phyloP scores from a whole-genome alignment of 2,113 vertebrate genomes.

The Arenaria interpres region DNA sequence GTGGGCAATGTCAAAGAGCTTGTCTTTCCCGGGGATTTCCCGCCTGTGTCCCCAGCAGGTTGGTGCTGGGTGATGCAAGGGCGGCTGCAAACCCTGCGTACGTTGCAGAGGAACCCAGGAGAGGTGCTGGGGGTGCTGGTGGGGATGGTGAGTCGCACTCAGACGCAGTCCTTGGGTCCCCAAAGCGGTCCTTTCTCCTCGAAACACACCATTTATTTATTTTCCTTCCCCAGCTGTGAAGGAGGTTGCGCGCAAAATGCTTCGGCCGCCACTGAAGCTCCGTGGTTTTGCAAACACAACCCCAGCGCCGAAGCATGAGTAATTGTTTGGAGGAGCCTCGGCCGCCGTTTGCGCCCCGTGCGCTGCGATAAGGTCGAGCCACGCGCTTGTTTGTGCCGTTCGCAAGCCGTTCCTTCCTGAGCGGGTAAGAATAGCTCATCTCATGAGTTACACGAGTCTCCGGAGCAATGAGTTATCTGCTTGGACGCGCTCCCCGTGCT shows the following conservation, averaged over 20 bases:
- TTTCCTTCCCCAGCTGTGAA: background rate
- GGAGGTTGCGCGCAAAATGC: background rate
- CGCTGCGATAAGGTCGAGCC: background rate
- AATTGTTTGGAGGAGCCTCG: background rate
- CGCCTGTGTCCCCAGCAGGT: background rate
- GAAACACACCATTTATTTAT: background rate
- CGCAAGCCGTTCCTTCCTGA: background rate
- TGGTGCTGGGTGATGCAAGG: accelerated
- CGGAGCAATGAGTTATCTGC: background rate
- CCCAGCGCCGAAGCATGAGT: background rate
- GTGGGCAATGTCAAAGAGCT: background rate
- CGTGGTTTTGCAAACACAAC: background rate
- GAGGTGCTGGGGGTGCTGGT: background rate
- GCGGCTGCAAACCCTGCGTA: accelerated
- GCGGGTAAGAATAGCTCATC: background rate
- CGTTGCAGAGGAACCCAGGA: background rate
- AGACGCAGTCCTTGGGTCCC: background rate
- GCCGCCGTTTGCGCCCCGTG: background rate
- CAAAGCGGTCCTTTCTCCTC: background rate
- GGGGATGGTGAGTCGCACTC: background rate
- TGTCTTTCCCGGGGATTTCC: background rate
- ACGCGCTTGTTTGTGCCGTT: background rate
- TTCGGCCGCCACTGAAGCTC: background rate
- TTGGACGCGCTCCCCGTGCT: background rate
- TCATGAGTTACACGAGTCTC: background rate